Evolutionary conservation across 2,797 vertebrate genomes (phyloP).

Genomic region (Myotis planiceps): DNA sequence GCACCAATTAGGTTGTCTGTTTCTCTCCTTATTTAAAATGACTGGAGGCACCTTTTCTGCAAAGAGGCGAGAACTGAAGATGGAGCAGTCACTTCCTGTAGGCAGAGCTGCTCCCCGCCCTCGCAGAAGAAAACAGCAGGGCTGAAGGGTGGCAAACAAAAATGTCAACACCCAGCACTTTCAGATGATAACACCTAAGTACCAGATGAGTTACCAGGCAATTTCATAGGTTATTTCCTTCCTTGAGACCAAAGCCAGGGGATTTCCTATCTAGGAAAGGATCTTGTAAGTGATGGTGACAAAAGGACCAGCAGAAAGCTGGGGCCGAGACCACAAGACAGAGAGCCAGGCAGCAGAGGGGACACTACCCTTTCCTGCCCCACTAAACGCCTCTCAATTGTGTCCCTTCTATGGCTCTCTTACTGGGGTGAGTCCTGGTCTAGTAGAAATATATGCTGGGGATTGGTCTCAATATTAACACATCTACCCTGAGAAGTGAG

Average conservation of each 20-base stretch:
- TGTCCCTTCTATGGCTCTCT: neutral
- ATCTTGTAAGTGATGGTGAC: neutral
- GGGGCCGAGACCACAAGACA: neutral
- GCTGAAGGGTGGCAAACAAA: neutral
- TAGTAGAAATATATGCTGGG: neutral
- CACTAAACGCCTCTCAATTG: neutral
- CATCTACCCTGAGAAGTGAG: neutral
- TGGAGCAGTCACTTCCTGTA: neutral
- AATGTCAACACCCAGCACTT: neutral
- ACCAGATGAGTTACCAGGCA: neutral
- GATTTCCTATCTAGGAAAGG: neutral
- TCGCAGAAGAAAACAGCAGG: conserved; percentile 12
- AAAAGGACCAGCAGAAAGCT: neutral
- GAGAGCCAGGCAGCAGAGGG: neutral
- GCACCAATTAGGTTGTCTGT: neutral
- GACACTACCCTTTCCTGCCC: neutral
- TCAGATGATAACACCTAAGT: neutral
- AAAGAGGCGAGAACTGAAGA: neutral
- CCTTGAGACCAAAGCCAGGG: conserved; percentile 16
- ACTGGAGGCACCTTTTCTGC: neutral
- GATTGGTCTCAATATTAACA: neutral
- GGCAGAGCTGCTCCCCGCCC: neutral
- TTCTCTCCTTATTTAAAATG: neutral
- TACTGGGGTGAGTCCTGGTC: neutral
- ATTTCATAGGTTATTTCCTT: neutral